phyloP scores from a whole-genome alignment of 2,888 invertebrate species.

The Calliphora vomitoria region DNA sequence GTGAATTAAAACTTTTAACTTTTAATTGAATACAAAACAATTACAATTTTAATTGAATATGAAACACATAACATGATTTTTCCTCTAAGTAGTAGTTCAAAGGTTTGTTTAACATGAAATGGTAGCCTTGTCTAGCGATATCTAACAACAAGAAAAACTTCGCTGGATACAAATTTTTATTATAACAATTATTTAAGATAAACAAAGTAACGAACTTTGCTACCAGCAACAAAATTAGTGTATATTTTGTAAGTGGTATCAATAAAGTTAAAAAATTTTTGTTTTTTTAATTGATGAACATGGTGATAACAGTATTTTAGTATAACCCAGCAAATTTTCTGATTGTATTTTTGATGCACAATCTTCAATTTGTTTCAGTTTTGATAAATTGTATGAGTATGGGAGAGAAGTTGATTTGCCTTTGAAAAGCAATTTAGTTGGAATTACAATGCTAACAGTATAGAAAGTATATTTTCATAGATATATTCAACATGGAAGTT shows the following conservation, averaged over 20 bases:
- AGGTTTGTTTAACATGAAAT: slow-evolving; percentile 27
- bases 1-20: not conserved
- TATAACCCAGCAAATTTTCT: slow-evolving; percentile 14
- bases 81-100: not conserved
- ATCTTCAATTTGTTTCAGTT: not conserved
- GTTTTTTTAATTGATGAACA: slow-evolving; percentile 58
- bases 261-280: slow-evolving; percentile 7
- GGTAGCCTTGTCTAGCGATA: slow-evolving; percentile 36
- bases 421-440: no score
- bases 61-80: no score
- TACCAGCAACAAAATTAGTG: slow-evolving; percentile 47
- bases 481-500: no score
- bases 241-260: slow-evolving; percentile 41
- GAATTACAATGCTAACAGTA: no score
- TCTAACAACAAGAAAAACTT: slow-evolving; percentile 14
- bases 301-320: slow-evolving; percentile 40
- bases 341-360: not conserved
- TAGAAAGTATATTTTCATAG: no score
- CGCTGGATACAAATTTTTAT: not conserved
- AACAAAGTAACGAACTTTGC: slow-evolving; percentile 34
- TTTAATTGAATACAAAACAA: not conserved
- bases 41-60: not conserved
- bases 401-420: no score
- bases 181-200: slow-evolving; percentile 37
- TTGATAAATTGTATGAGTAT: not conserved